phyloP scores from a whole-genome alignment of 2,113 vertebrate species.

The Gobius niger region DNA sequence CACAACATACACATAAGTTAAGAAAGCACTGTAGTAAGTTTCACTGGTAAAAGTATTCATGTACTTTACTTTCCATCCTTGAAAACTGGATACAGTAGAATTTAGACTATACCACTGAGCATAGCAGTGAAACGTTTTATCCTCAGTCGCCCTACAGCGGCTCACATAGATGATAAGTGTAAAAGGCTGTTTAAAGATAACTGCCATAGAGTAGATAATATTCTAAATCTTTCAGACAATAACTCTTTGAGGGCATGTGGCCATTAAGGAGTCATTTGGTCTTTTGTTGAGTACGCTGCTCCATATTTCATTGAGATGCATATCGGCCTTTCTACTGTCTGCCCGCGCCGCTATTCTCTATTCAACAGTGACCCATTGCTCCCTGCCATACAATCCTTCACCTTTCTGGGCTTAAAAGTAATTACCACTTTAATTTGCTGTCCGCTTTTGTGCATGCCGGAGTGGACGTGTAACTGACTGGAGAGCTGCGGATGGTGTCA shows the following conservation, averaged over 20 bases:
- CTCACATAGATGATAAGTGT: conserved; percentile 51
- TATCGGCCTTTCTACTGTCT: conserved; percentile 72
- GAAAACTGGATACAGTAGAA: background rate
- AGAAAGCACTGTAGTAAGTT: background rate
- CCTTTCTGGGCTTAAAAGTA: conserved; percentile 77
- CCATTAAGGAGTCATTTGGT: conserved; percentile 71
- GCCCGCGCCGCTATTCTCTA: conserved; percentile 66
- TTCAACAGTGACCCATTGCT: conserved; percentile 75
- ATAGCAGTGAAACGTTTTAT: conserved; percentile 20
- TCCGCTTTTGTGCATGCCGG: conserved; percentile 72
- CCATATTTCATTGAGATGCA: conserved; percentile 78
- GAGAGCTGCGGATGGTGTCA: conserved; percentile 30
- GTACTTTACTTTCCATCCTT: background rate
- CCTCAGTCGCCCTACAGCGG: conserved; percentile 25
- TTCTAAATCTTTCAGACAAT: conserved; percentile 73
- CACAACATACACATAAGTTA: too few relatives aligned
- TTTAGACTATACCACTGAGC: conserved; percentile 23
- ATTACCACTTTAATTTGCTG: conserved; percentile 80
- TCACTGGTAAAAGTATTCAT: background rate
- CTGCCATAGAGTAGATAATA: conserved; percentile 65
- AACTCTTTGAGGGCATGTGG: conserved; percentile 69
- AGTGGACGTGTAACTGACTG: conserved; percentile 63
- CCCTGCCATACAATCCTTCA: conserved; percentile 75
- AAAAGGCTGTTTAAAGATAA: conserved; percentile 68
- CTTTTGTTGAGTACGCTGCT: conserved; percentile 71